These are phyloP conservation scores for Lucilia sericata DNA, from an alignment of 1,140 invertebrate genomes.

Conservation along the genomic window DNA sequence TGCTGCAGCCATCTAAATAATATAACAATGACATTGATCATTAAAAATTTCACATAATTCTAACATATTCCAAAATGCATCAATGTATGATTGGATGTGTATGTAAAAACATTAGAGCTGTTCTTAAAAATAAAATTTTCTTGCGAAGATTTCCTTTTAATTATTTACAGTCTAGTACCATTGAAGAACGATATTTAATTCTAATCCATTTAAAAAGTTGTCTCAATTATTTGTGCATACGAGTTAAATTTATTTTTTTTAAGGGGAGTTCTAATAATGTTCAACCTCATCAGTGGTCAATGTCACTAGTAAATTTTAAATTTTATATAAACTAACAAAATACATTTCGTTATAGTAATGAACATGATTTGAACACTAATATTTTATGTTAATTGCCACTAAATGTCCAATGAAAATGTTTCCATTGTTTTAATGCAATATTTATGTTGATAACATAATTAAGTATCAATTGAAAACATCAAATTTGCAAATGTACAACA, in stretches of 20 bases:
- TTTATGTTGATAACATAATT: not conserved
- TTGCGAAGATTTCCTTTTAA: not conserved
- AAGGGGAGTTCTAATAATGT: not conserved
- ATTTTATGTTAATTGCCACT: not conserved
- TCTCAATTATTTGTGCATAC: not conserved
- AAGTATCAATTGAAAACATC: not conserved
- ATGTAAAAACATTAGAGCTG: no score
- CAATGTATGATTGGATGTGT: no score
- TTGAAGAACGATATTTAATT: no score
- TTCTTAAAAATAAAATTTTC: not conserved
- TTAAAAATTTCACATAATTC: conserved; percentile 22
- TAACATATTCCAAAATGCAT: not conserved
- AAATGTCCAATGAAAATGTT: not conserved
- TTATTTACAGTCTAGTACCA: not conserved
- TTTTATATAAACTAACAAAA: not conserved
- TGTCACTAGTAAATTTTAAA: not conserved
- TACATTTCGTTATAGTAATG: not conserved
- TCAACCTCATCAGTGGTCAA: not conserved
- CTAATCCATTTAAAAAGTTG: not conserved
- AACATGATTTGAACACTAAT: not conserved
- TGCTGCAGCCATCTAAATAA: not conserved
- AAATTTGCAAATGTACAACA: not conserved
- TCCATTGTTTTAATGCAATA: not conserved
- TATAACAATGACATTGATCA: conserved; percentile 14
- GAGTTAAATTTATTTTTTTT: not conserved